Percentiles rank a stretch among this genome's conserved stretches.
phyloP scores from a whole-genome alignment of 2,797 vertebrate species.

The Phrynocephalus guinanensis region DNA sequence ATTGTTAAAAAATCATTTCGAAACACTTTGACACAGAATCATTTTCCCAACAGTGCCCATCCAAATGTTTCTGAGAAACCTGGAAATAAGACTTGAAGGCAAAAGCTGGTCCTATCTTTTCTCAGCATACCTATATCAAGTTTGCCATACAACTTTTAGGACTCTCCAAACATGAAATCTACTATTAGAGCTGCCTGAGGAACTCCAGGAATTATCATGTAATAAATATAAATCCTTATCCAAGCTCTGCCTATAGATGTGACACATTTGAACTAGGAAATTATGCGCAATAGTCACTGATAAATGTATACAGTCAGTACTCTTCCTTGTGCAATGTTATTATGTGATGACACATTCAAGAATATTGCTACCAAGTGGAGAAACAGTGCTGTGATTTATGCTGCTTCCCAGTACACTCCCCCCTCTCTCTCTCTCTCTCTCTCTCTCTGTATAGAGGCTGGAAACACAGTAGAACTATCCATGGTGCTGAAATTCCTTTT shows the following conservation, averaged over 20 bases:
- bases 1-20: too few relatives aligned
- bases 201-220: too few relatives aligned
- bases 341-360: neutral
- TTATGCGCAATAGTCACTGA: neutral
- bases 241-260: too few relatives aligned
- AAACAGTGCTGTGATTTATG: neutral
- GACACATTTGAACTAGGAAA: neutral
- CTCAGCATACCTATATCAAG: neutral
- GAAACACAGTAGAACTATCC: neutral
- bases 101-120: neutral
- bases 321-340: neutral
- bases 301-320: too few relatives aligned
- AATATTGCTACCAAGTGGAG: neutral
- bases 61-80: neutral
- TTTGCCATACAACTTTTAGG: neutral
- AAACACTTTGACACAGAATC: neutral
- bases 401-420: neutral
- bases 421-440: too few relatives aligned
- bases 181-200: too few relatives aligned
- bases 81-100: neutral
- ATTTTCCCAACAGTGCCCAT: neutral
- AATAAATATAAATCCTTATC: neutral
- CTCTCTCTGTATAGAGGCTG: constrained; percentile 27
- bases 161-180: neutral
- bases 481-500: constrained; percentile 19